Evolutionary conservation across 2,888 invertebrate genomes (phyloP).

Genomic region (Caenorhabditis macrosperma): DNA sequence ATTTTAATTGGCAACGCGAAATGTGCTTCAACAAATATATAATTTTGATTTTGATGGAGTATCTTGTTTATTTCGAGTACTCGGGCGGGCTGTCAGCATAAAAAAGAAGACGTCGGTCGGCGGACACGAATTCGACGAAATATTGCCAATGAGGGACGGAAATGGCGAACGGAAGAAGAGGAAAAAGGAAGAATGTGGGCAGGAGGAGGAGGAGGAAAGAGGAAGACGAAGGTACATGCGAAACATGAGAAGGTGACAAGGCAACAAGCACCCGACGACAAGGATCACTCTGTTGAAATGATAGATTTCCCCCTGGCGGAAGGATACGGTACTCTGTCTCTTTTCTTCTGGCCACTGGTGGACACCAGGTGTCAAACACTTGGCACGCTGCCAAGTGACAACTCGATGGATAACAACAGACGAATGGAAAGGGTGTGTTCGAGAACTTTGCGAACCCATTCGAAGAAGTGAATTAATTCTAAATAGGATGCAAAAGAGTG

Average conservation of each 20-base stretch:
- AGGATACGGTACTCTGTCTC: no score
- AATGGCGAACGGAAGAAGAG: neutral
- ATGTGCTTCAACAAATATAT: slow-evolving; percentile 22
- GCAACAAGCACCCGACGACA: slow-evolving; percentile 10
- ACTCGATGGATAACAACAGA: no score
- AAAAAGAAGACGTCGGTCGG: neutral
- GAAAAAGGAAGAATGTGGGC: neutral
- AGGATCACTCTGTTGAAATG: neutral
- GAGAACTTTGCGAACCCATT: no score
- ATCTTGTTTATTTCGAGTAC: slow-evolving; percentile 36
- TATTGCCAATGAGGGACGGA: neutral
- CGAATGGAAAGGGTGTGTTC: no score
- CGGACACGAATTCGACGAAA: neutral
- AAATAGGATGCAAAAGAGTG: neutral
- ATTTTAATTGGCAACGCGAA: neutral
- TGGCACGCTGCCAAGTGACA: no score
- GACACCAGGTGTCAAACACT: no score
- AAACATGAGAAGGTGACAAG: slow-evolving; percentile 55
- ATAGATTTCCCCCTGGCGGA: no score
- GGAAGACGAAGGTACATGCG: slow-evolving; percentile 27
- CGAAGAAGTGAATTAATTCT: neutral
- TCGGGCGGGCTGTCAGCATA: neutral
- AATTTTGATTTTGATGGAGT: slow-evolving; percentile 51
- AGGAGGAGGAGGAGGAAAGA: neutral
- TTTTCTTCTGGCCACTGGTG: no score